phyloP scores from a whole-genome alignment of 2,113 vertebrate species.

The Silurus meridionalis region DNA sequence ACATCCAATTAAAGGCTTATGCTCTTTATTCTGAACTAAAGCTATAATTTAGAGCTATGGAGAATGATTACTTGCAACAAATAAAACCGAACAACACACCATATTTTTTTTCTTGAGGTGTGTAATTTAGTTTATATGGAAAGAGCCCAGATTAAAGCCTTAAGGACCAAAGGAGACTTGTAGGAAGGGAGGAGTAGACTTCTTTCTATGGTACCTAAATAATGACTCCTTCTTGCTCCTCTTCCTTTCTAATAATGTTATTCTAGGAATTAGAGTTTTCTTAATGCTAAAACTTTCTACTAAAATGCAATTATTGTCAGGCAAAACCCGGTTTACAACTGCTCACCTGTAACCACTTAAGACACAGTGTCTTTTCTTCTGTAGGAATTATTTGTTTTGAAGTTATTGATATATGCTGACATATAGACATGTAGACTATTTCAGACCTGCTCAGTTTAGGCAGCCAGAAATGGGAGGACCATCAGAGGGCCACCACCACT shows the following conservation, averaged over 20 bases:
- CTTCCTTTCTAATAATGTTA: constrained; percentile 27
- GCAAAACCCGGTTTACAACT: constrained; percentile 11
- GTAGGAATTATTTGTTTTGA: constrained; percentile 16
- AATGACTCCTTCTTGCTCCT: not conserved
- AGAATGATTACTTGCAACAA: constrained; percentile 51
- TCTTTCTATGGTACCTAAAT: constrained; percentile 28
- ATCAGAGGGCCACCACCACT: constrained; percentile 44
- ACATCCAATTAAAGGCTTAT: constrained; percentile 60
- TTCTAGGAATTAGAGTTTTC: constrained; percentile 1
- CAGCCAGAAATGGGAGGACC: constrained; percentile 12
- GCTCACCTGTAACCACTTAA: constrained; percentile 33
- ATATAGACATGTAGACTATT: constrained; percentile 26
- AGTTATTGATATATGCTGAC: constrained; percentile 15
- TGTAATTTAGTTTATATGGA: constrained; percentile 51
- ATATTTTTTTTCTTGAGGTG: constrained; percentile 53
- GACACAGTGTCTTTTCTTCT: constrained; percentile 7
- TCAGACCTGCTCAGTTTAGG: constrained; percentile 32
- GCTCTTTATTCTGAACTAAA: constrained; percentile 39
- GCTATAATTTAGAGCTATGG: constrained; percentile 53
- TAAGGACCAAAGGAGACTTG: constrained; percentile 22
- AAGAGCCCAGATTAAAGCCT: constrained; percentile 52
- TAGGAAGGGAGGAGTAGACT: constrained; percentile 6
- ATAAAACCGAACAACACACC: constrained; percentile 47
- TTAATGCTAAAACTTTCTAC: constrained; percentile 27
- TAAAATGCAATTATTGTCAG: constrained; percentile 27